Conservation (phyloP, 2,888 invertebrate genomes). For the Capitulum mitella region DNA sequence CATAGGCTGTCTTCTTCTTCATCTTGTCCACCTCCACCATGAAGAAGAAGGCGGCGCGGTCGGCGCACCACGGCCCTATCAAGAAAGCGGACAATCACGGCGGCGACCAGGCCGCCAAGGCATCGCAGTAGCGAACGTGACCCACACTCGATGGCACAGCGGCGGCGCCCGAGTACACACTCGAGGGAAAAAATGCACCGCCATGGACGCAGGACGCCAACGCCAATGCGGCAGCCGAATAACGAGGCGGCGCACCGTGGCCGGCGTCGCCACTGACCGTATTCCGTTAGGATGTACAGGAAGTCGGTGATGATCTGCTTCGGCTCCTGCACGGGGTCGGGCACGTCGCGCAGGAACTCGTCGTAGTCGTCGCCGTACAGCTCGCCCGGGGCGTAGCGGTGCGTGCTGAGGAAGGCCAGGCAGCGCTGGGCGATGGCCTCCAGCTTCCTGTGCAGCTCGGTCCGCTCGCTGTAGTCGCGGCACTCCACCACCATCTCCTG, state of each 20-base stretch:
- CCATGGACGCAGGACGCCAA: no score
- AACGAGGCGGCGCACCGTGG: no score
- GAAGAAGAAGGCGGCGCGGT: conserved; percentile 70
- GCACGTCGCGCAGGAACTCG: conserved; percentile 67
- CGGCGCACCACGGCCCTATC: conserved; percentile 89
- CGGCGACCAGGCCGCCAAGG: no score
- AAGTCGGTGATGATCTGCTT: conserved; percentile 32
- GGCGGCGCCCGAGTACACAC: no score
- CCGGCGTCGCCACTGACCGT: conserved; percentile 39
- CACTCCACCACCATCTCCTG: conserved; percentile 41
- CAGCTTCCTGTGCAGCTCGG: conserved; percentile 30
- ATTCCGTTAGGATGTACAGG: conserved; percentile 37
- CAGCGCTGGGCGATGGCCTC: conserved; percentile 29
- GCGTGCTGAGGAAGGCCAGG: conserved; percentile 62
- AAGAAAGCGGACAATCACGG: no score
- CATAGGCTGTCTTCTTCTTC: conserved; percentile 81
- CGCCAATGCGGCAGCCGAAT: no score
- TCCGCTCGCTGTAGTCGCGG: conserved; percentile 36
- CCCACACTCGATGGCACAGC: no score
- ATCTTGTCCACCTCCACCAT: conserved; percentile 71
- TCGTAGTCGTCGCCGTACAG: conserved; percentile 50
- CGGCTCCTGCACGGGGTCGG: conserved; percentile 48
- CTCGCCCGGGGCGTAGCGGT: conserved; percentile 60
- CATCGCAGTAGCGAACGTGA: no score
- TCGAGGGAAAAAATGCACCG: no score